Conservation (phyloP, 2,113 vertebrate genomes). For the Cephalopholis sonnerati region DNA sequence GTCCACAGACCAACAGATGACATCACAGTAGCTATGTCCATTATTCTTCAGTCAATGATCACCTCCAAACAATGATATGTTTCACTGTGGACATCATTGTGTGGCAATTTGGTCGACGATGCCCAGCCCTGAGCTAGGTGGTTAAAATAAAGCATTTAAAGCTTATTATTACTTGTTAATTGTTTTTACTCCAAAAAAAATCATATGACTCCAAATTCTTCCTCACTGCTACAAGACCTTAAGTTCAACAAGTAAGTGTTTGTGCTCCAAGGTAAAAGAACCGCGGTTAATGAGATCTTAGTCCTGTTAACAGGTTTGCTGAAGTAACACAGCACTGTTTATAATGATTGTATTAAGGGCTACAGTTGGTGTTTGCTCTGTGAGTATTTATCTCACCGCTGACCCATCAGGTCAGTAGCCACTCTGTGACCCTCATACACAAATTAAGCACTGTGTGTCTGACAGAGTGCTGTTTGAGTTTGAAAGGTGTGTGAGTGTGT, state of each 20-base stretch:
- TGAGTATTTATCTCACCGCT: neutral
- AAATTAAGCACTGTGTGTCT: slow-evolving; percentile 20
- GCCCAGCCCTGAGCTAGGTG: too few relatives aligned
- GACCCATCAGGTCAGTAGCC: slow-evolving; percentile 6
- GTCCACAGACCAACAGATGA: too few relatives aligned
- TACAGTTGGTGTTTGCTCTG: neutral
- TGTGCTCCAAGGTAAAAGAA: neutral
- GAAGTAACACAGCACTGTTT: neutral
- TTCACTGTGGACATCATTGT: too few relatives aligned
- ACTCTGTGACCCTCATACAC: slow-evolving; percentile 20
- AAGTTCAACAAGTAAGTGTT: neutral
- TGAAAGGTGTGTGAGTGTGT: slow-evolving; percentile 28
- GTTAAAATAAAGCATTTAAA: too few relatives aligned
- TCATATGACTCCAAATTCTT: too few relatives aligned
- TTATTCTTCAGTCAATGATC: too few relatives aligned
- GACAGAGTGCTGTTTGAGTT: slow-evolving; percentile 12
- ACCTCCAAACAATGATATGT: too few relatives aligned
- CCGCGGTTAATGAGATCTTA: neutral
- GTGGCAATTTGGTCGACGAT: too few relatives aligned
- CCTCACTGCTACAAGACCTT: neutral
- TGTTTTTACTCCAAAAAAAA: too few relatives aligned
- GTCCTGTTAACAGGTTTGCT: neutral
- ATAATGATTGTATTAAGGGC: neutral
- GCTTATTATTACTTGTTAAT: too few relatives aligned
- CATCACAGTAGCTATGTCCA: too few relatives aligned